Conservation (phyloP, 2,113 vertebrate genomes). For the Talpa occidentalis region DNA sequence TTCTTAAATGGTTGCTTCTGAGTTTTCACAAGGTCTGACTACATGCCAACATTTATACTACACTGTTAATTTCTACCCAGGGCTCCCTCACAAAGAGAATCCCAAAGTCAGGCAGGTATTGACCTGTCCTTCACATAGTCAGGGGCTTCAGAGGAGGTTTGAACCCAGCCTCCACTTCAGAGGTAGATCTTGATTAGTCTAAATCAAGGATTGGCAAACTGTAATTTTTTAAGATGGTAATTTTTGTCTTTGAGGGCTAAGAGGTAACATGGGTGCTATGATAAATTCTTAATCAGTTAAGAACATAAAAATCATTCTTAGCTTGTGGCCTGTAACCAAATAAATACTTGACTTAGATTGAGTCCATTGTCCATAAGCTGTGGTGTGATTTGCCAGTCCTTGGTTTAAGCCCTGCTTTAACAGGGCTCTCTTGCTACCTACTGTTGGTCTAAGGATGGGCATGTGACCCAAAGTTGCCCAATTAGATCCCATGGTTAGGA, state of each 20-base stretch:
- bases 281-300: not conserved
- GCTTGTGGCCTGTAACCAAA: not conserved
- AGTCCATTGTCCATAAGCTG: too few species aligned
- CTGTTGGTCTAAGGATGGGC: not conserved
- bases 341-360: not conserved
- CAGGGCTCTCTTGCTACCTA: not conserved
- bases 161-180: not conserved
- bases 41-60: not conserved
- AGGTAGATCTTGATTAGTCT: not conserved
- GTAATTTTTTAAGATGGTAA: not conserved
- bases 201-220: not conserved
- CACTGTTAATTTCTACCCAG: not conserved
- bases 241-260: not conserved
- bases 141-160: not conserved
- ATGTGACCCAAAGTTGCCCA: not conserved
- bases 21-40: not conserved
- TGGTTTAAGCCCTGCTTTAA: not conserved
- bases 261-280: not conserved
- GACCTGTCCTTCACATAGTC: not conserved
- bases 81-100: not conserved
- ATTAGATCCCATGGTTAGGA: not conserved
- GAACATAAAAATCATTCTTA: constrained; percentile 4
- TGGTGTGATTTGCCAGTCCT: not conserved
- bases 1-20: not conserved
- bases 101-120: not conserved